Evolutionary conservation across 2,888 invertebrate species (phyloP).

Genomic region (Pyrochroa serraticornis): DNA sequence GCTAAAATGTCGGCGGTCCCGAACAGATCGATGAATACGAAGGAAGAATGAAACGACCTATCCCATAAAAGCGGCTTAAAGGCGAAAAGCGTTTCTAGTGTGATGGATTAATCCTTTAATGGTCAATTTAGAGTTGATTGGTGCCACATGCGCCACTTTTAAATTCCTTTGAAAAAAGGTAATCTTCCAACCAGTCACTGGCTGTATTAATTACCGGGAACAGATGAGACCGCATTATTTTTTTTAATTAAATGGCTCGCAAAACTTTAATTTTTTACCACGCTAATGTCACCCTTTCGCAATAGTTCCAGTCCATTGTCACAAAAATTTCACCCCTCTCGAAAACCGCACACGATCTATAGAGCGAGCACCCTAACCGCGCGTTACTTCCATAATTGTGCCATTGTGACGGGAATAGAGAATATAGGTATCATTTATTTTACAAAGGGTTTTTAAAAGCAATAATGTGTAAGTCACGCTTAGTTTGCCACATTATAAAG

Average conservation of each 20-base stretch:
- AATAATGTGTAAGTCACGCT: slow-evolving; percentile 31
- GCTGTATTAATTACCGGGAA: slow-evolving; percentile 6
- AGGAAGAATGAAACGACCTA: slow-evolving; percentile 5
- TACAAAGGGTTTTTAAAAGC: slow-evolving; percentile 32
- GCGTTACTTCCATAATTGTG: slow-evolving; percentile 28
- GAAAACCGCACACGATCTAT: slow-evolving; percentile 15
- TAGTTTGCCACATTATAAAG: slow-evolving; percentile 13
- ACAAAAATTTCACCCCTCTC: slow-evolving; percentile 22
- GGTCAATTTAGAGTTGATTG: slow-evolving; percentile 21
- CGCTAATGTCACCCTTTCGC: slow-evolving; percentile 1
- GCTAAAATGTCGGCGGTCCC: slow-evolving; percentile 5
- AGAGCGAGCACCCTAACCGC: no score
- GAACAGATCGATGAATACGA: slow-evolving; percentile 11
- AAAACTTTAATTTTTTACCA: slow-evolving; percentile 1
- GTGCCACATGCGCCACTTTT: slow-evolving; percentile 21
- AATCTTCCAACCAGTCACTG: slow-evolving; percentile 4
- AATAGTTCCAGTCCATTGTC: slow-evolving; percentile 18
- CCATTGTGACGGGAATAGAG: slow-evolving; percentile 25
- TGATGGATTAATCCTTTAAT: slow-evolving; percentile 22
- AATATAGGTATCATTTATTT: slow-evolving; percentile 31
- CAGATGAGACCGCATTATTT: slow-evolving; percentile 9
- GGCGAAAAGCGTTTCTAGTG: slow-evolving; percentile 10
- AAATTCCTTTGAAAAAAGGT: slow-evolving; percentile 13
- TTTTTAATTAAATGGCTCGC: neutral
- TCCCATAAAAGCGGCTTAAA: slow-evolving; percentile 6